Evolutionary conservation across 2,113 vertebrate species (phyloP).

Genomic region (Sturnus vulgaris): DNA sequence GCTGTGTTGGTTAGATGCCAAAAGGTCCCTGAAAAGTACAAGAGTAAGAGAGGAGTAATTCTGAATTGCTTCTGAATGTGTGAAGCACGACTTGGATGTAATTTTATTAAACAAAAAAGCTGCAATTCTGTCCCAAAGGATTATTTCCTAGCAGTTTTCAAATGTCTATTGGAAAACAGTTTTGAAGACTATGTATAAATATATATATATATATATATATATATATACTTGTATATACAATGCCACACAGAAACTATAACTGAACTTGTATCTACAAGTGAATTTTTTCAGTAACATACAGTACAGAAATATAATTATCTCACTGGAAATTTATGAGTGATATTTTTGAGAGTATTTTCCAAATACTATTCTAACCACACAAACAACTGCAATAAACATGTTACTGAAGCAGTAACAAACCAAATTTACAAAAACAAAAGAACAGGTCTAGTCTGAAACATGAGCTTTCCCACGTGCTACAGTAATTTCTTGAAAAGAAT

Average conservation of each 20-base stretch:
- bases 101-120: background rate
- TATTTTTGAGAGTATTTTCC: background rate
- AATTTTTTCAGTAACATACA: background rate
- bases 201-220: too few species aligned
- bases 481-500: background rate
- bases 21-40: background rate
- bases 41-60: background rate
- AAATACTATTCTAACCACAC: background rate
- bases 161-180: background rate
- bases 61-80: background rate
- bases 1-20: background rate
- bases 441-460: background rate
- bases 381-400: background rate
- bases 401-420: background rate
- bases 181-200: background rate
- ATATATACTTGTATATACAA: background rate
- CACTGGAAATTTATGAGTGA: background rate
- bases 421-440: background rate
- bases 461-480: background rate
- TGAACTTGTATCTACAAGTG: background rate
- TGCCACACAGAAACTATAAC: background rate
- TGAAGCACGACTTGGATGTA: background rate
- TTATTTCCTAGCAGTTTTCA: background rate
- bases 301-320: background rate
- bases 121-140: background rate